Conservation (phyloP, 1,140 invertebrate species). For the Polypedilum pembai region DNA sequence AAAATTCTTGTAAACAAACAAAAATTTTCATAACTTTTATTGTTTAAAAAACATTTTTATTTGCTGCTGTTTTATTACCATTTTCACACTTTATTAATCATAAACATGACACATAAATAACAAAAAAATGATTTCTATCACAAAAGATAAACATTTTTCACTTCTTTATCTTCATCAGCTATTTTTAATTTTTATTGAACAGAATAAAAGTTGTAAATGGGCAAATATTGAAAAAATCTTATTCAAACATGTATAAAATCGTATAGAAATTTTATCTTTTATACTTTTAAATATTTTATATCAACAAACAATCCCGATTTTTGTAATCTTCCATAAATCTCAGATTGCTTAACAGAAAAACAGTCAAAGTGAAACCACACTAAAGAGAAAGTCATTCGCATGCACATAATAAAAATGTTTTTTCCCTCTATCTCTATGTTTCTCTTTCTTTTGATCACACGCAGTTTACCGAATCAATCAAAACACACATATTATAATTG, state of each 20-base stretch:
- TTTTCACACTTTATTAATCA: constrained; percentile 21
- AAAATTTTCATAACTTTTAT: too few species aligned
- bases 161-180: too few species aligned
- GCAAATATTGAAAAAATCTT: too few species aligned
- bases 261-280: too few species aligned
- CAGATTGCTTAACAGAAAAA: neutral
- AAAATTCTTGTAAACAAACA: too few species aligned
- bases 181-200: too few species aligned
- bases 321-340: neutral
- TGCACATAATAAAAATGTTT: neutral
- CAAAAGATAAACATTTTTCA: neutral
- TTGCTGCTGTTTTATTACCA: neutral
- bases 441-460: too few species aligned
- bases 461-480: constrained; percentile 12
- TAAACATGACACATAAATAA: neutral
- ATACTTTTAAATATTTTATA: too few species aligned
- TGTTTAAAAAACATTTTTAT: neutral
- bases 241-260: too few species aligned
- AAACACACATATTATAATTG: constrained; percentile 26
- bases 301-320: too few species aligned
- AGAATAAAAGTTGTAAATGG: too few species aligned
- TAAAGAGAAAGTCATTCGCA: constrained; percentile 17
- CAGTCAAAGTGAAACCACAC: neutral
- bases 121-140: neutral
- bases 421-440: too few species aligned